Base-by-base conservation (phyloP, 1,140 invertebrate genomes). In the Panulirus ornatus region DNA sequence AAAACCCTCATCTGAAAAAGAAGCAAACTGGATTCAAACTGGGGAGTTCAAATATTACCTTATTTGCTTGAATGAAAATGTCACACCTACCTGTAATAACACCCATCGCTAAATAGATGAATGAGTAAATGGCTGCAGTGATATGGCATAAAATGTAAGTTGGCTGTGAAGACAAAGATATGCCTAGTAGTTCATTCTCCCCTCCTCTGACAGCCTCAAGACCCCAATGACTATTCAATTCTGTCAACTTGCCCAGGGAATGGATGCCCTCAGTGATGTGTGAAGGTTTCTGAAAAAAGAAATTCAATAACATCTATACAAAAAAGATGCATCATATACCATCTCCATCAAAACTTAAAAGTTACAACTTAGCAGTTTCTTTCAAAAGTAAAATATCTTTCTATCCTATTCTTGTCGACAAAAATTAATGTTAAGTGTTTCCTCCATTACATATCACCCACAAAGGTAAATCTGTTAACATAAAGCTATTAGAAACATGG, bases 111-210 rank as follows among this genome's bases (percentile, higher is more conserved):
- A 88, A 38, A 44, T 88, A 88, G 73, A 88, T 70, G 85, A 88
- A 78, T 36, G 85, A 88, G 85, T 88, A 88, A n/a, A 88, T 63
- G 51, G 85, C 85, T 42, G 85, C 47, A 30, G 85, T 88, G 75
- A 88, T 88, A 38, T 88, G 85, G 36, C 85, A 88, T 14, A 88
- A 51, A 11, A 88, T 88, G 30, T 66, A 40, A 9, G 85, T 88
- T 36, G 85, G 85, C 51, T 88, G 85, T 16, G 85, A 34, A 36
- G 75, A 30, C 40, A 88, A 22, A 30, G 73, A 38, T 14, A 88
- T 14, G 38, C 85, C 85, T 19, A 88, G 38, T n/a, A 88, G 54
- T 22, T 22, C 58, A 8, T 42, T 54, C 19, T 36, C 38, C 14
- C 30, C 54, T 22, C 73, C 73, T 2, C 85, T 44, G 1, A 88